Evolutionary conservation across 2,113 vertebrate genomes (phyloP).

Genomic region (Seriola aureovittata): DNA sequence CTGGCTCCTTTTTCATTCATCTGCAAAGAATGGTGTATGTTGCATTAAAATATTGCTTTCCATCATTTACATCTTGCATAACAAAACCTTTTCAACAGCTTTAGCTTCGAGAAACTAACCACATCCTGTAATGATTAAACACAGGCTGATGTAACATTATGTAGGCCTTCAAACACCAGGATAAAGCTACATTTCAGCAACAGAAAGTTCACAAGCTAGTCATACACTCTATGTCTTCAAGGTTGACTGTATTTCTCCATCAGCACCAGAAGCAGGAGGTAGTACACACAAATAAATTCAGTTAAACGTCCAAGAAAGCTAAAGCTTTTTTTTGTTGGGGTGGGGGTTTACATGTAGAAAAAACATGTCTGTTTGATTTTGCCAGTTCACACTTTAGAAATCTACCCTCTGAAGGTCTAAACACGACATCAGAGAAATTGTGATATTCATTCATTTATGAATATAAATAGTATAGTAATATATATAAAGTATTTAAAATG

Average conservation of each 20-base stretch:
- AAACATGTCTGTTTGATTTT: not conserved
- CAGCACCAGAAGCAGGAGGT: not conserved
- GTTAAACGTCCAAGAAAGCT: not conserved
- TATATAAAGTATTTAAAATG: not conserved
- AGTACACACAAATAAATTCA: not conserved
- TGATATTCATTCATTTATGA: not conserved
- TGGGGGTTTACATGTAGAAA: not conserved
- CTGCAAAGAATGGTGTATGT: not conserved
- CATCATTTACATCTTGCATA: conserved; percentile 9
- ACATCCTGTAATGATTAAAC: not conserved
- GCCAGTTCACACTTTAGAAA: not conserved
- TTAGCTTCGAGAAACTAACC: not conserved
- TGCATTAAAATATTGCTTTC: not conserved
- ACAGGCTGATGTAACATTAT: not conserved
- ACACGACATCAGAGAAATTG: not conserved
- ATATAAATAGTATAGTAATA: not conserved
- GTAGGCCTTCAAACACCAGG: not conserved
- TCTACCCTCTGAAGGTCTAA: too few species aligned
- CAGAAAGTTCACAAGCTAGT: not conserved
- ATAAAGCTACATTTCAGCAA: conserved; percentile 4
- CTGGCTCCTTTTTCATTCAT: not conserved
- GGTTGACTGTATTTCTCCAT: not conserved
- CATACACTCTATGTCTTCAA: not conserved
- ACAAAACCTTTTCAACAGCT: not conserved
- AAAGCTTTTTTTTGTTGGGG: not conserved